Conservation (phyloP, 2,888 invertebrate genomes). For the Brachypalpus laphriformis region DNA sequence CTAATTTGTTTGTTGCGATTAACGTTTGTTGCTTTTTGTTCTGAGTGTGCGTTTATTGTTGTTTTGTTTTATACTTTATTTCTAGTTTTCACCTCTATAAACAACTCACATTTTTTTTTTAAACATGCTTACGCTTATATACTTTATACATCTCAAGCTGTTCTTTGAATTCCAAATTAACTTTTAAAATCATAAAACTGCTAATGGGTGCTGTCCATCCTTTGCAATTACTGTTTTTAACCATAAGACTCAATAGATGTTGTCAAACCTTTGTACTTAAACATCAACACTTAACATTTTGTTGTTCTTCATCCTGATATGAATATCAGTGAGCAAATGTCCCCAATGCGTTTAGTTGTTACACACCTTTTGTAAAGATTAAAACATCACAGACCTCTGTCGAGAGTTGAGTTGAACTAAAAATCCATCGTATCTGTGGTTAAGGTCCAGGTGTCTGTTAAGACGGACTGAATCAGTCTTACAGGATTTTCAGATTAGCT, state of each 20-base stretch:
- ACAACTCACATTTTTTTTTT: not conserved
- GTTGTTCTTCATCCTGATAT: not conserved
- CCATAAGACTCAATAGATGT: too few relatives aligned
- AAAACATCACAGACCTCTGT: conserved; percentile 45
- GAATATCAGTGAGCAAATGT: not conserved
- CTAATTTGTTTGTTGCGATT: not conserved
- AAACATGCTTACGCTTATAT: not conserved
- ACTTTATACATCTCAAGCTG: too few relatives aligned
- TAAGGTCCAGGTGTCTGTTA: too few relatives aligned
- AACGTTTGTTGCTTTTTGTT: not conserved
- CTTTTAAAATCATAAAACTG: too few relatives aligned
- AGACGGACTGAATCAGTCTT: too few relatives aligned
- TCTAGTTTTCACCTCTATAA: not conserved
- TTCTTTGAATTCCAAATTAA: too few relatives aligned
- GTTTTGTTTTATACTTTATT: not conserved
- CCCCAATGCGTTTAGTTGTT: not conserved
- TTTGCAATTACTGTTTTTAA: too few relatives aligned
- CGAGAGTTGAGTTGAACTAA: not conserved
- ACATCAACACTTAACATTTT: too few relatives aligned
- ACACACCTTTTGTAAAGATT: not conserved
- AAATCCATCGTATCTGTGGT: not conserved
- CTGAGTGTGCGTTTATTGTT: not conserved
- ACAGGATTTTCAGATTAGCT: too few relatives aligned
- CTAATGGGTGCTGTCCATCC: too few relatives aligned
- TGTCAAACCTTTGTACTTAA: too few relatives aligned